These are phyloP conservation scores for Vandiemenella viatica DNA, from an alignment of 2,888 invertebrate genomes.

Conservation along the genomic window DNA sequence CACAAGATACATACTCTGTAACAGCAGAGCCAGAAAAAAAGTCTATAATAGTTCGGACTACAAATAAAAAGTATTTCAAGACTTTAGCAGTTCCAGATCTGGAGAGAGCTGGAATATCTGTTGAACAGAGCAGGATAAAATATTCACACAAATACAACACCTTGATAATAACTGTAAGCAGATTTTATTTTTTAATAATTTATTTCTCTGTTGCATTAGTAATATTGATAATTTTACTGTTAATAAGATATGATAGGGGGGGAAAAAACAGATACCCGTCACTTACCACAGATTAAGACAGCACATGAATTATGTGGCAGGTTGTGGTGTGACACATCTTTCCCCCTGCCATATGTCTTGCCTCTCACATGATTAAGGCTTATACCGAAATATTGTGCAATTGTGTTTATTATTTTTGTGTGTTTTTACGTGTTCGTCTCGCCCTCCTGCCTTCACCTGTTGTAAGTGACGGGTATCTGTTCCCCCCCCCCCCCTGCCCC, in stretches of 20 bases:
- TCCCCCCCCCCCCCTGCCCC: no score
- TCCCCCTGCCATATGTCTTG: no score
- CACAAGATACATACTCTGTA: constrained; percentile 53
- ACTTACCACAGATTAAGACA: neutral
- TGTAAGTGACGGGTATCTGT: no score
- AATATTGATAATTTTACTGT: no score
- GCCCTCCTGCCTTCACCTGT: no score
- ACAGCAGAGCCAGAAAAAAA: constrained; percentile 46
- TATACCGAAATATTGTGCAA: no score
- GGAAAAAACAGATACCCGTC: no score
- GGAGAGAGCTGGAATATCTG: constrained; percentile 42
- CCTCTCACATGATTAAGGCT: no score
- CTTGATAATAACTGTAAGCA: constrained; percentile 53
- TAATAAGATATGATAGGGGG: no score
- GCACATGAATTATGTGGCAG: neutral
- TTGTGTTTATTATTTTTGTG: no score
- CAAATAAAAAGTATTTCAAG: constrained; percentile 71
- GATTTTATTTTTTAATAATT: neutral
- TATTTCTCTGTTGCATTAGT: neutral
- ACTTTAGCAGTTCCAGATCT: constrained; percentile 54
- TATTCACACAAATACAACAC: constrained; percentile 60
- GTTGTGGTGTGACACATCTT: neutral
- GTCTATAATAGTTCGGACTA: constrained; percentile 51
- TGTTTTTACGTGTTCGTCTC: no score
- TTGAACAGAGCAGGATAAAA: constrained; percentile 47